A percentile compares a stretch with the other conserved stretches of the same genome.
Evolutionary conservation across 1,140 invertebrate species (phyloP).

Genomic region (Centruroides sculpturatus): DNA sequence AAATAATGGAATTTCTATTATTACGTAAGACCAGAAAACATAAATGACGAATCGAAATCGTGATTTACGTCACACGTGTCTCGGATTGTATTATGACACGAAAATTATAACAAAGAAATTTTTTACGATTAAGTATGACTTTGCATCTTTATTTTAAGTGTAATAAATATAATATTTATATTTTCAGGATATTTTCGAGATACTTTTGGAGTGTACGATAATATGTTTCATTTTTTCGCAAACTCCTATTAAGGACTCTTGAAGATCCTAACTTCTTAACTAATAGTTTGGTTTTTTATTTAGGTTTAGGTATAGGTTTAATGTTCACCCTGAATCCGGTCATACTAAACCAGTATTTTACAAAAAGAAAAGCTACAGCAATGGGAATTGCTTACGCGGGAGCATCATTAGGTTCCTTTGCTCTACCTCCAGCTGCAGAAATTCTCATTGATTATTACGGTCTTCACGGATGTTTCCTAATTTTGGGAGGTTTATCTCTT

Average conservation of each 20-base stretch:
- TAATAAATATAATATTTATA: neutral
- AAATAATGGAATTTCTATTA: no score
- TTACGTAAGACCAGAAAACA: no score
- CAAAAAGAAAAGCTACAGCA: constrained; percentile 22
- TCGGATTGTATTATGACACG: no score
- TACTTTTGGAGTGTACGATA: neutral
- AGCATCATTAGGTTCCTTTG: constrained; percentile 26
- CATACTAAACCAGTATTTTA: constrained; percentile 25
- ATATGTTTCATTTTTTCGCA: no score
- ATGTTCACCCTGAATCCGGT: constrained; percentile 24
- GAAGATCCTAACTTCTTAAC: neutral
- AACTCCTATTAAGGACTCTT: neutral
- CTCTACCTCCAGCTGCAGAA: constrained; percentile 25
- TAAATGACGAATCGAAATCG: no score
- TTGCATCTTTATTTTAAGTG: no score
- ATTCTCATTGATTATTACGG: constrained; percentile 11
- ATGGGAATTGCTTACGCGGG: constrained; percentile 27
- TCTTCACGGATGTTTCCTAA: constrained; percentile 33
- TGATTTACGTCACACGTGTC: no score
- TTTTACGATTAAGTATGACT: no score
- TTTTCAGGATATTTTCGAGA: constrained; percentile 8
- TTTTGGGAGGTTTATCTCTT: constrained; percentile 62
- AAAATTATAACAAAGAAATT: no score
- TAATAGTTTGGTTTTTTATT: neutral
- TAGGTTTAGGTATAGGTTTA: constrained; percentile 27